Percentiles rank a stretch among this genome's conserved stretches.
Conservation (phyloP, 2,888 invertebrate species). For the Cetonia aurata region DNA sequence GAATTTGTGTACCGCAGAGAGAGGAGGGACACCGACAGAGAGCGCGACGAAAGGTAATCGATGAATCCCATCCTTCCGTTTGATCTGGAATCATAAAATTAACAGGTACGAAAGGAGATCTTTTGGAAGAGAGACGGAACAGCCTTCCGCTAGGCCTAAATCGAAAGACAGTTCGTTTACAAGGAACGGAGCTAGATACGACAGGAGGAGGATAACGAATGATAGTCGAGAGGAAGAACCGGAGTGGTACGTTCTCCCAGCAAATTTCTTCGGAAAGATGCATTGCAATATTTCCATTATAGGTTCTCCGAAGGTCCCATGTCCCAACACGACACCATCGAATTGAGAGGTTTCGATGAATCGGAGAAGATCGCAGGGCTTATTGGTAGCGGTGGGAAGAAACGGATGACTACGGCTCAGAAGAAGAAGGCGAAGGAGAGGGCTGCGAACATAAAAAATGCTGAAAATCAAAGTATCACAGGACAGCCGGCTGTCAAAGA, state of each 20-base stretch:
- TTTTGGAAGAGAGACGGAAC: conserved; percentile 72
- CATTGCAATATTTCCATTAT: conserved; percentile 28
- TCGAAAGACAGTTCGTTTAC: conserved; percentile 47
- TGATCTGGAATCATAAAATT: conserved; percentile 37
- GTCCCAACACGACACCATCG: conserved; percentile 92
- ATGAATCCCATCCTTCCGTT: not conserved
- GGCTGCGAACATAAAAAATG: conserved; percentile 9
- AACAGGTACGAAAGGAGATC: conserved; percentile 69
- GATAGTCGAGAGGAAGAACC: conserved; percentile 80
- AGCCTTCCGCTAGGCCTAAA: conserved; percentile 55
- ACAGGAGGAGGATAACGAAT: conserved; percentile 69
- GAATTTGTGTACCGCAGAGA: conserved; percentile 55
- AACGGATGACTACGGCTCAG: conserved; percentile 66
- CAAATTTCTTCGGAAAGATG: conserved; percentile 7
- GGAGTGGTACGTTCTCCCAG: conserved; percentile 76
- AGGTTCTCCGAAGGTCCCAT: conserved; percentile 89
- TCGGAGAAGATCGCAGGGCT: conserved; percentile 58
- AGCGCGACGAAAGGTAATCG: conserved; percentile 54
- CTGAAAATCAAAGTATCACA: not conserved
- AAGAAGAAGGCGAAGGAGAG: conserved; percentile 59
- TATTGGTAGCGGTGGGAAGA: conserved; percentile 52
- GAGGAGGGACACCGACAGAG: conserved; percentile 53
- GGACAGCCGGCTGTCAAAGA: conserved; percentile 45
- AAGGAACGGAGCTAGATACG: conserved; percentile 68
- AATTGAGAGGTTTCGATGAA: conserved; percentile 91